phyloP scores from a whole-genome alignment of 2,888 invertebrate species.

The Coelopa pilipes region DNA sequence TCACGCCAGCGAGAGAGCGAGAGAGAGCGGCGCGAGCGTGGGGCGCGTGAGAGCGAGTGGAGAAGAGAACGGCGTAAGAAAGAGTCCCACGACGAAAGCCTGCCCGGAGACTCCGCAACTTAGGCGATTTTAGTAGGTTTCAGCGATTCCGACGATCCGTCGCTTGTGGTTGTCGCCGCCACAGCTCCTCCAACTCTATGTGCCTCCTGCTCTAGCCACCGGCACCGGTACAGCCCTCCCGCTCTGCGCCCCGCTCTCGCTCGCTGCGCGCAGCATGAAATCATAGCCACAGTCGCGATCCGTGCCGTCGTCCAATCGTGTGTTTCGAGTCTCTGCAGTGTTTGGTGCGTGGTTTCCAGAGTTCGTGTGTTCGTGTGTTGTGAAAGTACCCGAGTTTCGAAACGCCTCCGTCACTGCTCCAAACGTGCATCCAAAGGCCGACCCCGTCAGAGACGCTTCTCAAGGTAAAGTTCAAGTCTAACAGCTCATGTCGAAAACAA shows the following conservation, averaged over 20 bases:
- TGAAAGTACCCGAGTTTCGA: neutral
- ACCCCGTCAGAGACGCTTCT: slow-evolving; percentile 8
- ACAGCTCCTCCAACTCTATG: too few species aligned
- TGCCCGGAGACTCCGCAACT: slow-evolving; percentile 13
- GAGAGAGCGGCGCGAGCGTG: too few species aligned
- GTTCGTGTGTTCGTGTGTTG: neutral
- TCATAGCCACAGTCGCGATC: too few species aligned
- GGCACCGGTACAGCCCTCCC: neutral
- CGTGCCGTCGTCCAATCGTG: neutral
- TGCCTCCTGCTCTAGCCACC: too few species aligned
- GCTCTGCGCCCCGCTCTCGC: neutral
- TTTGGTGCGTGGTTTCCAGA: neutral
- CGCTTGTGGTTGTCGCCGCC: too few species aligned
- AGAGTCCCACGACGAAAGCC: neutral
- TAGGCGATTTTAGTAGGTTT: slow-evolving; percentile 23
- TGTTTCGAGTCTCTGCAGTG: neutral
- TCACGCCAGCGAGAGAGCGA: neutral
- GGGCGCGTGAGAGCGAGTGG: neutral
- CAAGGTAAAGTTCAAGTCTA: slow-evolving; percentile 45
- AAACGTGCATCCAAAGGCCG: slow-evolving; percentile 1
- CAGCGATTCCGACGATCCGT: slow-evolving; percentile 16
- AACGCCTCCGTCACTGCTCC: neutral
- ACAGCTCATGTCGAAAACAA: neutral
- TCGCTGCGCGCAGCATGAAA: neutral
- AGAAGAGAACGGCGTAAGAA: neutral